Evolutionary conservation across 2,113 vertebrate species (phyloP), one percentile per base, ranked within the genome.

Genomic region (Dinomys branickii): DNA sequence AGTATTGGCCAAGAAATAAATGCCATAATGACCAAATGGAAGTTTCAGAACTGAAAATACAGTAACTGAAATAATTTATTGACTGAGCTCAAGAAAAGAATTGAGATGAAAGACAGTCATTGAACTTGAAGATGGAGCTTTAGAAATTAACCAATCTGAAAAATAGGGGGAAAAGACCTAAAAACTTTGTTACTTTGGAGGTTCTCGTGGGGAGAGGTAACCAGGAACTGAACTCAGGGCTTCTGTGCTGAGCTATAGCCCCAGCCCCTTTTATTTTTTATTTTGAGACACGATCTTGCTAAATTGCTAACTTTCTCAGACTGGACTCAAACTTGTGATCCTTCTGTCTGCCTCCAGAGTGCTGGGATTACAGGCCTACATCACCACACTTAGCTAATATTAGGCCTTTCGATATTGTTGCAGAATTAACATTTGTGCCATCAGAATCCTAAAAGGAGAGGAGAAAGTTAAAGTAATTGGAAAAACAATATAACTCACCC

Each of bases 21-120:
- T 81, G 19, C 71, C 71, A 16, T 75, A 82, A 87, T 28, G 56
- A 77, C 1, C 35, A 89, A 92, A 85, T 11, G 16, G 26, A 81
- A 94, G 84, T 85, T 81, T 95, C 19, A 96, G 80, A 96, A 82
- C 9, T 94, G 35, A 82, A 86, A 88, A 92, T 52, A 80, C 8
- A 88, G 3, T 75, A 85, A 88, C 30, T 85, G 3, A 88, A 82
- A 65, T 50, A 88, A 44, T 44, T 91, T 41, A 88, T 58, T 61
- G 12, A 22, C 30, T 78, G 24, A 5, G 69, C 58, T 91, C 38
- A 87, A 82, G 38, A 85, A 90, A 30, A 90, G 52, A 90, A 94
- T 22, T 26, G 20, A 94, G 38, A 58, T 90, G 12, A 5, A 9
- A 89, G 12, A 67, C 11, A 4, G 30, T 85, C 58, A 77, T 1